Percentiles rank a stretch among this genome's conserved stretches.
Conservation (phyloP, 2,888 invertebrate genomes). For the Drosophila demipolita region DNA sequence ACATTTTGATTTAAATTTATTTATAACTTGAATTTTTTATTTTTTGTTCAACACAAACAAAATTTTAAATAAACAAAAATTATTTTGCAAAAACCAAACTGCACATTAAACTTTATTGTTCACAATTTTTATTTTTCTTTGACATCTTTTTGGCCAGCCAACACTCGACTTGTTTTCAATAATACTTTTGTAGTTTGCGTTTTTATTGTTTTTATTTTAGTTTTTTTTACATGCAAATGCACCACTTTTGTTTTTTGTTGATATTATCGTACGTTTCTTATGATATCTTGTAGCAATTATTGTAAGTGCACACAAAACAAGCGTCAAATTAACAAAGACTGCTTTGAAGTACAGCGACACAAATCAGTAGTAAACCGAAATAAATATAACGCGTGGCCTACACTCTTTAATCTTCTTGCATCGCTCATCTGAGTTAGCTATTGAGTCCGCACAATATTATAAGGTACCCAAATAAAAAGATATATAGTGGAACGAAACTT, state of each 20-base stretch:
- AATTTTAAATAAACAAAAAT: constrained; percentile 67
- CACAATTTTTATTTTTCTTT: constrained; percentile 16
- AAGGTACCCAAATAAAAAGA: constrained; percentile 5
- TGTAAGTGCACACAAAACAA: constrained; percentile 71
- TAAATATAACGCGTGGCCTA: constrained; percentile 23
- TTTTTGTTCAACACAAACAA: constrained; percentile 48
- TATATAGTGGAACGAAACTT: background rate
- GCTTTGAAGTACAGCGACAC: constrained; percentile 72
- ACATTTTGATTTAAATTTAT: constrained; percentile 36
- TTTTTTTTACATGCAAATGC: constrained; percentile 49
- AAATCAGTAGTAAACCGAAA: constrained; percentile 23
- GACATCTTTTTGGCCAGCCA: constrained; percentile 13
- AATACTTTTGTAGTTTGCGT: constrained; percentile 30
- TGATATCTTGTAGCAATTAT: constrained; percentile 69
- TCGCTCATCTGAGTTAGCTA: constrained; percentile 9
- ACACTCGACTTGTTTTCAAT: constrained; percentile 15
- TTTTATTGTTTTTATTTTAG: constrained; percentile 38
- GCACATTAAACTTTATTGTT: constrained; percentile 32
- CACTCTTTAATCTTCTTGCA: constrained; percentile 11
- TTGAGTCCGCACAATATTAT: constrained; percentile 6
- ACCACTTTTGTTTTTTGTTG: constrained; percentile 48
- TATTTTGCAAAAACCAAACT: background rate
- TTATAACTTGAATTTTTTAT: constrained; percentile 44
- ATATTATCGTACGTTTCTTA: constrained; percentile 34
- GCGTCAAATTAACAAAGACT: constrained; percentile 70